phyloP scores from a whole-genome alignment of 2,888 invertebrate species.

The Epirrita christyi region DNA sequence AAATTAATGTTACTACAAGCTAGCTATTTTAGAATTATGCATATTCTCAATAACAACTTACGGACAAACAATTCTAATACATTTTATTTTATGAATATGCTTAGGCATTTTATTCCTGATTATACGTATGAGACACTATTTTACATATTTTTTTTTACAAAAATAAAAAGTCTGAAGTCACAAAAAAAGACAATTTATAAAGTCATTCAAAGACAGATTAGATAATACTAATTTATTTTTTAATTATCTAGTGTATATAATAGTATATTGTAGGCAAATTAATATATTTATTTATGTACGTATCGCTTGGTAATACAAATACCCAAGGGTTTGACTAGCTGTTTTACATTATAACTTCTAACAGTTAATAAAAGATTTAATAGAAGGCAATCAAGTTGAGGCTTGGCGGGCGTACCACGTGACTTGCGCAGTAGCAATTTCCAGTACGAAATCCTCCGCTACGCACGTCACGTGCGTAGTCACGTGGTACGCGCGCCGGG shows the following conservation, averaged over 20 bases:
- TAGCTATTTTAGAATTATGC: constrained; percentile 69
- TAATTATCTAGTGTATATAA: constrained; percentile 9
- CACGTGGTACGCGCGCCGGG: too few species aligned
- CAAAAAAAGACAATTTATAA: constrained; percentile 3
- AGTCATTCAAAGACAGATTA: not conserved
- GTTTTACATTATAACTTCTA: constrained; percentile 46
- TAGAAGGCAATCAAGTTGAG: too few species aligned
- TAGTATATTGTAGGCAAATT: constrained; percentile 24
- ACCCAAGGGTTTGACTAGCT: constrained; percentile 64
- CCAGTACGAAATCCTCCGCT: too few species aligned
- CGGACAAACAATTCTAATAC: constrained; percentile 55
- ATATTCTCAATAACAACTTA: constrained; percentile 58
- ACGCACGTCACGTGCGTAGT: too few species aligned
- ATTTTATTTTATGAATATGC: constrained; percentile 49
- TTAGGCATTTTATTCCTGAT: constrained; percentile 42
- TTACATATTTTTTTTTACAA: constrained; percentile 41
- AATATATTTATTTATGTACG: constrained; percentile 24
- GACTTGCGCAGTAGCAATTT: too few species aligned
- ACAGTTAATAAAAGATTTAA: constrained; percentile 39
- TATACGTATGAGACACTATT: constrained; percentile 45
- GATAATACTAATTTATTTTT: constrained; percentile 19
- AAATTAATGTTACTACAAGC: constrained; percentile 59
- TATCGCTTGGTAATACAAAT: constrained; percentile 48
- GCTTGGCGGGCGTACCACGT: too few species aligned
- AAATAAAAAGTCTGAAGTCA: constrained; percentile 4